Evolutionary conservation across 2,797 vertebrate species (phyloP), one percentile per base, ranked within the genome.

Genomic region (Margarornis squamiger): DNA sequence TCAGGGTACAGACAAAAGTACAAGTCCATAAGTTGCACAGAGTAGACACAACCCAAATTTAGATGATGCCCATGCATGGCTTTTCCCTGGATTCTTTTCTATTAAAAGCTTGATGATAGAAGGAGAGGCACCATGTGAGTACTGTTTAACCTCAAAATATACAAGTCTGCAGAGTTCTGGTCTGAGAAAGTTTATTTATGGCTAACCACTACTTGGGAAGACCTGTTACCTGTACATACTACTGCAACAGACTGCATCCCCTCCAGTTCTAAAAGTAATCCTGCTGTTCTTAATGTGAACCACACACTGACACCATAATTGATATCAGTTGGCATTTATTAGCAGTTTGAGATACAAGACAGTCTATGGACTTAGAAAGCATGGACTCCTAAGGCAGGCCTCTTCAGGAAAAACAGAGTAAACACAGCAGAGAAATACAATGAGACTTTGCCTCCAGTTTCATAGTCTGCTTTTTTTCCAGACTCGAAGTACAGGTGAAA

Each of bases 211-310:
- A 7, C 41, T 49, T 57, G 21, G 27, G 29, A 92, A 80, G 48
- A 38, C 29, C 43, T 0, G 0, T 22, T 80, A n/a, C 45, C 36
- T 7, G 2, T 45, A 48, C 36, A 29, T 23, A 38, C 12, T 55
- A 14, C n/a, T 72, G 27, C n/a, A 75, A 55, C 14, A 76, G 24
- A 14, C 52, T 22, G 46, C 68, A 91, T 24, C 20, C 38, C 46
- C 46, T 65, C 24, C 29, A 43, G 15, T 61, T 82, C 51, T 52
- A 59, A 55, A 81, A 74, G 88, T 8, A 90, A 62, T 38, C 39
- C 59, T 54, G 34, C 41, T 82, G 41, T 36, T 90, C 82, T 24
- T 76, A 20, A 24, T 34, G 34, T 23, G 49, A 93, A 51, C 45
- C 61, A 72, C 49, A 61, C 49, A 58, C 7, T 2, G 2, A 55